Conservation (phyloP, 2,888 invertebrate genomes). For the Aphodius granarius region DNA sequence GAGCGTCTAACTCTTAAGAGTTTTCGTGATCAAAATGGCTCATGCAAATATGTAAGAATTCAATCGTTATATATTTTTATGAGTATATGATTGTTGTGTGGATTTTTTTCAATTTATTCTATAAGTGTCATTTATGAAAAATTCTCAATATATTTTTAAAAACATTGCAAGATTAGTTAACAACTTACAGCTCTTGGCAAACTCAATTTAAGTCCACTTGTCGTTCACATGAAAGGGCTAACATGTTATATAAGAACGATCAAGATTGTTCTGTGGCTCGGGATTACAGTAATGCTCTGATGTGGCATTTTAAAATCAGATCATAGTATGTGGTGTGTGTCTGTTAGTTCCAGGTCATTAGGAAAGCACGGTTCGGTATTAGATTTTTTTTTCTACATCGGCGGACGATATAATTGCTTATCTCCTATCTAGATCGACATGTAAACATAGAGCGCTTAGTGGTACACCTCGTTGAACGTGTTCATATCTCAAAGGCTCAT, state of each 20-base stretch:
- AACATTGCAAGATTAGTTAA: no score
- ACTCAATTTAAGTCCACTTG: background rate
- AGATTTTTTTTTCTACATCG: background rate
- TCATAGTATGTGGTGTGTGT: background rate
- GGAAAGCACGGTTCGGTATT: background rate
- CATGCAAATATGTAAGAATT: no score
- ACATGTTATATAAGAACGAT: background rate
- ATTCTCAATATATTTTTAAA: no score
- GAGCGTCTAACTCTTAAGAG: no score
- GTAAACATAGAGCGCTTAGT: background rate
- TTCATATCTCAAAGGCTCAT: background rate
- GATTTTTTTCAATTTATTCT: no score
- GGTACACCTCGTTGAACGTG: background rate
- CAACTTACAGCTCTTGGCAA: no score
- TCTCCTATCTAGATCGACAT: background rate
- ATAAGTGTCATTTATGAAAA: no score
- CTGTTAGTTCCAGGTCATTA: background rate
- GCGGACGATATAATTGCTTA: background rate
- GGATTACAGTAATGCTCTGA: background rate
- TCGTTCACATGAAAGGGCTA: background rate
- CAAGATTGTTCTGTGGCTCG: background rate
- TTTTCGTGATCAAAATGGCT: no score
- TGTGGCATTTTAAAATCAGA: background rate
- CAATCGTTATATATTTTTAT: no score
- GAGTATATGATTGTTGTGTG: no score